These are phyloP conservation scores for Passer montanus DNA, from an alignment of 2,113 vertebrate species.

Conservation along the genomic window DNA sequence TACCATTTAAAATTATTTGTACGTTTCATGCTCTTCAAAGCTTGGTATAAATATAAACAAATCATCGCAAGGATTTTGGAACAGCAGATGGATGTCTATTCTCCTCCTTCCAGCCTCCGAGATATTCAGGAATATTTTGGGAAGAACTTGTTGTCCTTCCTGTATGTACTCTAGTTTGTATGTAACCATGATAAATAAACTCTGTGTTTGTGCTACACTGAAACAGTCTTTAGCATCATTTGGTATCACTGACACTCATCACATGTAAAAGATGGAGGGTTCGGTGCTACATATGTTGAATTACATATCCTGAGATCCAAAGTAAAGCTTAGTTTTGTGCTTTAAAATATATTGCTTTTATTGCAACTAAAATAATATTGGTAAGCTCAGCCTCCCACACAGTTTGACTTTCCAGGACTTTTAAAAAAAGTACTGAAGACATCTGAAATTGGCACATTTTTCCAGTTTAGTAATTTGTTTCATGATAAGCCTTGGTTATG, in stretches of 20 bases:
- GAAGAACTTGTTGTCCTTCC: background rate
- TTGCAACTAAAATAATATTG: background rate
- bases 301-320: background rate
- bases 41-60: background rate
- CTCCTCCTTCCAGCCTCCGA: background rate
- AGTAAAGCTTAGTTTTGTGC: background rate
- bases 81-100: background rate
- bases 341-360: background rate
- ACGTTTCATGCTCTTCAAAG: background rate
- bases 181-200: background rate
- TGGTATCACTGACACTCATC: background rate
- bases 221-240: background rate
- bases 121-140: background rate
- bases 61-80: background rate
- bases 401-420: background rate
- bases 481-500: background rate
- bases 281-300: background rate
- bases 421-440: background rate
- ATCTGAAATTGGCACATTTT: background rate
- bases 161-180: background rate
- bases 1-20: background rate
- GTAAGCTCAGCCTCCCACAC: fast-evolving
- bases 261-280: background rate
- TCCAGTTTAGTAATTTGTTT: background rate
- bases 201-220: background rate